Conservation (phyloP, 1,140 invertebrate genomes). For the Chironomus striatipennis region DNA sequence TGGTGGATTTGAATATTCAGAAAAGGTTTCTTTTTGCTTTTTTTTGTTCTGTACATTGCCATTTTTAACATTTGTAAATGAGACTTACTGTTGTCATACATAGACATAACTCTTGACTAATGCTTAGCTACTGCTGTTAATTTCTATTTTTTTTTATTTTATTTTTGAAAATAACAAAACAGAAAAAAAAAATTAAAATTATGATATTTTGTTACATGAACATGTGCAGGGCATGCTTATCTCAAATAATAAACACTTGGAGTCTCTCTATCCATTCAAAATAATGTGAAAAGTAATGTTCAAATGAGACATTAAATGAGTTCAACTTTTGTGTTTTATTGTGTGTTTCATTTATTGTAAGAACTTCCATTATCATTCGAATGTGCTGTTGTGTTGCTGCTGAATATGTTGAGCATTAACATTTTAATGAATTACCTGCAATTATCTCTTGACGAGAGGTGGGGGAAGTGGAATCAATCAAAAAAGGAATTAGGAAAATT, state of each 20-base stretch:
- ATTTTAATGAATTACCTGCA: too few species aligned
- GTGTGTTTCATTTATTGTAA: not conserved
- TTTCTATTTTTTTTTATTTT: not conserved
- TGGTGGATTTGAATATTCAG: too few species aligned
- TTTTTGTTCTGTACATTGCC: too few species aligned
- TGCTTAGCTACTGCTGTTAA: not conserved
- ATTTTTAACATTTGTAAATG: not conserved
- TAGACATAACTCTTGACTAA: not conserved
- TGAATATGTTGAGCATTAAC: not conserved
- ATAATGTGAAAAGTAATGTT: too few species aligned
- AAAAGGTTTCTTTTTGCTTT: too few species aligned
- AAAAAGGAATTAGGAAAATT: too few species aligned
- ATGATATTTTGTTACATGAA: not conserved
- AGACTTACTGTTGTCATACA: constrained; percentile 5
- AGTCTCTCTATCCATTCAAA: not conserved
- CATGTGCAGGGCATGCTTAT: not conserved
- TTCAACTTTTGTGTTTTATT: constrained; percentile 3
- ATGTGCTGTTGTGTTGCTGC: not conserved
- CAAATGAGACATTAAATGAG: not conserved
- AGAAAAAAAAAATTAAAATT: not conserved
- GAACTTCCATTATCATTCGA: not conserved
- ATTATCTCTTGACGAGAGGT: too few species aligned
- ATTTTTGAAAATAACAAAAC: too few species aligned
- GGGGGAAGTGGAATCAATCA: not conserved
- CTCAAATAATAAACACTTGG: constrained; percentile 6